These are phyloP conservation scores for Neosalanx taihuensis DNA, from an alignment of 2,797 vertebrate species.

Conservation along the genomic window DNA sequence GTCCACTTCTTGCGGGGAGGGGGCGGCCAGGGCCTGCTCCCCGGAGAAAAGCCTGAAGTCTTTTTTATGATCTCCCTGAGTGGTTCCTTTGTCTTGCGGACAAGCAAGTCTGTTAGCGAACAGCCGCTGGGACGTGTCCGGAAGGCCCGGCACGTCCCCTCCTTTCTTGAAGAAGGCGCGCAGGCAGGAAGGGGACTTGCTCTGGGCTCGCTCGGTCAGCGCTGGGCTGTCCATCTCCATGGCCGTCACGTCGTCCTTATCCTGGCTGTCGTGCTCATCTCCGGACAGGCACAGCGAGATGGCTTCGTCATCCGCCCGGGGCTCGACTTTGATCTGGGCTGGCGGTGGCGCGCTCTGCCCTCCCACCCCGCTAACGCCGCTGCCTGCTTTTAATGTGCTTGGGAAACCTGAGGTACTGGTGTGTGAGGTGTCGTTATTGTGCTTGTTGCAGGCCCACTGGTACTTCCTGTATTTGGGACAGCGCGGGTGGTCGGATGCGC, in stretches of 20 bases:
- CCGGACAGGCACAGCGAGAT: slow-evolving; percentile 88
- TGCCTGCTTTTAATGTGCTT: slow-evolving; percentile 90
- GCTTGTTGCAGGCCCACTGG: slow-evolving; percentile 97
- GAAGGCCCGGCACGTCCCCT: slow-evolving; percentile 78
- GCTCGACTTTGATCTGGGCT: slow-evolving; percentile 92
- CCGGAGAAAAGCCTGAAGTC: slow-evolving; percentile 87
- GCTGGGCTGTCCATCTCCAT: slow-evolving; percentile 86
- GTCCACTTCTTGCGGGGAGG: slow-evolving; percentile 86
- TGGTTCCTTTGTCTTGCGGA: slow-evolving; percentile 90
- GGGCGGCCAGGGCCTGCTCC: slow-evolving; percentile 81
- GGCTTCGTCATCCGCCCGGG: slow-evolving; percentile 86
- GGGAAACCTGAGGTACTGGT: slow-evolving; percentile 99
- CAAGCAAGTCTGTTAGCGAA: slow-evolving; percentile 85
- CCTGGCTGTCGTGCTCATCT: slow-evolving; percentile 84
- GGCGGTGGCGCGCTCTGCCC: slow-evolving; percentile 57
- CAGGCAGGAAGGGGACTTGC: slow-evolving; percentile 85
- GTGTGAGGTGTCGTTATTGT: slow-evolving; percentile 92
- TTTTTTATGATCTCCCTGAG: slow-evolving; percentile 99
- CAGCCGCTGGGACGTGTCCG: slow-evolving; percentile 88
- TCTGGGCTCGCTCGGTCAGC: slow-evolving; percentile 71
- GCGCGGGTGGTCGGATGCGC: slow-evolving; percentile 79
- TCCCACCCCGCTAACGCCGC: slow-evolving; percentile 63
- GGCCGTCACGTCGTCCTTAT: slow-evolving; percentile 80
- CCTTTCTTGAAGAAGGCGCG: slow-evolving; percentile 87
- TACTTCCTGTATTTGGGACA: slow-evolving; percentile 99